Conservation (phyloP, 2,797 vertebrate species). For the Cryptoprocta ferox region DNA sequence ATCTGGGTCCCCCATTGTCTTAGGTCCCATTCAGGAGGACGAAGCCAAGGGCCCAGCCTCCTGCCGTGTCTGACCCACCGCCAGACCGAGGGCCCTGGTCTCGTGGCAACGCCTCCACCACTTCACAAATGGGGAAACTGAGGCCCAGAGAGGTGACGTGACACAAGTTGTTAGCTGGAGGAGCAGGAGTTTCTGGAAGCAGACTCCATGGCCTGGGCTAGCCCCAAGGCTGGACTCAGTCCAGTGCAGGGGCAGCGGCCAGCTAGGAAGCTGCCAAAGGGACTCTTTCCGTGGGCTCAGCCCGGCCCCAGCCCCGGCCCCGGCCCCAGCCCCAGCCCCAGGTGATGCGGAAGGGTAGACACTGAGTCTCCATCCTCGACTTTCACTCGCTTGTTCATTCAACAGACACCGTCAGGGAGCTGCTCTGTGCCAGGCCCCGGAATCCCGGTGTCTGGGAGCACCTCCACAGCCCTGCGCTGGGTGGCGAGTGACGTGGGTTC, state of each 20-base stretch:
- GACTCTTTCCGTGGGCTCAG: background rate
- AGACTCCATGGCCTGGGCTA: background rate
- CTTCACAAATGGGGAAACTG: background rate
- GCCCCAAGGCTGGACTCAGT: background rate
- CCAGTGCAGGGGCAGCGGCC: background rate
- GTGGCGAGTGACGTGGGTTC: background rate
- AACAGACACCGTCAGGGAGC: background rate
- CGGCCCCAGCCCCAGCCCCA: background rate
- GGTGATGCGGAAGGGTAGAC: background rate
- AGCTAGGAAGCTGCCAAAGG: background rate
- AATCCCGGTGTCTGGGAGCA: background rate
- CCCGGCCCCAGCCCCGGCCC: background rate
- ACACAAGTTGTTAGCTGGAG: background rate
- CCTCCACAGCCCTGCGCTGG: no score
- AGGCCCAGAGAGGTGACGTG: background rate
- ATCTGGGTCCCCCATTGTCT: accelerated
- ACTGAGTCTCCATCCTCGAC: background rate
- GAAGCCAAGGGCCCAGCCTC: background rate
- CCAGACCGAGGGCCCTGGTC: background rate
- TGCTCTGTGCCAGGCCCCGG: background rate
- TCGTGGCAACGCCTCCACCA: background rate
- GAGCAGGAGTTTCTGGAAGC: background rate
- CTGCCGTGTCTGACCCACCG: background rate
- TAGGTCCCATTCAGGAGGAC: background rate
- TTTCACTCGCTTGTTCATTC: background rate